Evolutionary conservation across 2,113 vertebrate genomes (phyloP), one percentile per base, ranked within the genome.

Genomic region (Hiodon alosoides): DNA sequence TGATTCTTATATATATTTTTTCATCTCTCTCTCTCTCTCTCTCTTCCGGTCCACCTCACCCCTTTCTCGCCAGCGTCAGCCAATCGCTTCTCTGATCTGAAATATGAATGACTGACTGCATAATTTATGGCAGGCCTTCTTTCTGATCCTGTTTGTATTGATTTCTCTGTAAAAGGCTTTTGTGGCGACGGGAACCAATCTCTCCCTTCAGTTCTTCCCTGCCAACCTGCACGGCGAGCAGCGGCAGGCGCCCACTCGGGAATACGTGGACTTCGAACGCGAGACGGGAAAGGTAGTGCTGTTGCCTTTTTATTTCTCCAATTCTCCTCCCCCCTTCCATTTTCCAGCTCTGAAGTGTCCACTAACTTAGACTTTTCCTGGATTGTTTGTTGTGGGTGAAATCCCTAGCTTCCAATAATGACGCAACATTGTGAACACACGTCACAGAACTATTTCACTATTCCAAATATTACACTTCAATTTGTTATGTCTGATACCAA

Each of bases 141-240:
- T 84, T 91, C 92, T 96, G 94, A 98, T 96, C 92, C 90, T 93
- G 89, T 98, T 95, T 95, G 92, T 97, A 98, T 98, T 94, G 95
- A 98, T 97, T 95, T 90, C 93, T 92, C 88, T 94, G 91, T 94
- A 93, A 93, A 93, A 98, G 97, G 97, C 97, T 91, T 99, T 99
- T 89, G 97, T 99, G 90, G 97, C 97, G 78, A 98, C 97, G 86
- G 97, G 97, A 89, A 98, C 97, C 93, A 99, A 99, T 94, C 94
- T 99, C 87, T 99, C 97, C 79, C 96, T 99, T 85, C 97, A 99
- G 95, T 99, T 99, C 93, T 98, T 99, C 89, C 96, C 97, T 77
- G 96, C 97, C 89, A 98, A 94, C 90, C 94, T 95, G 89, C 97
- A 98, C 76, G 96, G 96, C 77, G 97, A 98, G 78, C 96, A 98